Evolutionary conservation across 1,140 invertebrate genomes (phyloP).

Genomic region (Aphaenogaster rudis): DNA sequence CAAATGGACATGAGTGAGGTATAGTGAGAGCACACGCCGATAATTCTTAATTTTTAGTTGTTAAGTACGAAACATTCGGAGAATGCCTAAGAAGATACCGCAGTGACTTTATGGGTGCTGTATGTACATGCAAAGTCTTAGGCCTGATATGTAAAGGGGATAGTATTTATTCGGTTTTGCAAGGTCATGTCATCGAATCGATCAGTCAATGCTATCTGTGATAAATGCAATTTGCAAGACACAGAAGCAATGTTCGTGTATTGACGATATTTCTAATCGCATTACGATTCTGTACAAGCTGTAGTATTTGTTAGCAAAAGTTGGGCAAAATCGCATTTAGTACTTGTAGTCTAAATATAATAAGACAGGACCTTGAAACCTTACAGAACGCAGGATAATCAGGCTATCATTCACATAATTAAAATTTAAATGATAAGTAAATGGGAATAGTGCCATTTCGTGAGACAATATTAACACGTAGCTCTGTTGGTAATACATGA

Average conservation of each 20-base stretch:
- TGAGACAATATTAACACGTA: slow-evolving; percentile 88
- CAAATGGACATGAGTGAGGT: slow-evolving; percentile 89
- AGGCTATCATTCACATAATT: slow-evolving; percentile 78
- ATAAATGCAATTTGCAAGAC: not conserved
- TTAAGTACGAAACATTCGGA: slow-evolving; percentile 70
- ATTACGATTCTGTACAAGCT: slow-evolving; percentile 10
- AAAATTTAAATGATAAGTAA: slow-evolving; percentile 85
- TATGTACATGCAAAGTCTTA: slow-evolving; percentile 66
- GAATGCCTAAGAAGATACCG: slow-evolving; percentile 71
- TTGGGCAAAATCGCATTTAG: slow-evolving; percentile 4
- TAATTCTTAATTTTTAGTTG: slow-evolving; percentile 57
- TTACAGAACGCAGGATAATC: slow-evolving; percentile 56
- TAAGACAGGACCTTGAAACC: slow-evolving; percentile 70
- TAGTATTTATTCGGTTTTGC: slow-evolving; percentile 60
- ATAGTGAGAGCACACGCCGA: slow-evolving; percentile 75
- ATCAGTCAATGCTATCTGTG: not conserved
- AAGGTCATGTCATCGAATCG: slow-evolving; percentile 61
- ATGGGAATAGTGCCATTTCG: slow-evolving; percentile 87
- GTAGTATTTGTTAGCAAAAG: not conserved
- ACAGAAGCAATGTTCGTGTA: not conserved
- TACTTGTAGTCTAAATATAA: not conserved
- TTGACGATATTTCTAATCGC: not conserved
- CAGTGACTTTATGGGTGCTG: slow-evolving; percentile 73
- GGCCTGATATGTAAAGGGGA: slow-evolving; percentile 61
- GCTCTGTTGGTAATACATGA: slow-evolving; percentile 88